phyloP scores from a whole-genome alignment of 2,113 vertebrate species.

The Tenrec ecaudatus region DNA sequence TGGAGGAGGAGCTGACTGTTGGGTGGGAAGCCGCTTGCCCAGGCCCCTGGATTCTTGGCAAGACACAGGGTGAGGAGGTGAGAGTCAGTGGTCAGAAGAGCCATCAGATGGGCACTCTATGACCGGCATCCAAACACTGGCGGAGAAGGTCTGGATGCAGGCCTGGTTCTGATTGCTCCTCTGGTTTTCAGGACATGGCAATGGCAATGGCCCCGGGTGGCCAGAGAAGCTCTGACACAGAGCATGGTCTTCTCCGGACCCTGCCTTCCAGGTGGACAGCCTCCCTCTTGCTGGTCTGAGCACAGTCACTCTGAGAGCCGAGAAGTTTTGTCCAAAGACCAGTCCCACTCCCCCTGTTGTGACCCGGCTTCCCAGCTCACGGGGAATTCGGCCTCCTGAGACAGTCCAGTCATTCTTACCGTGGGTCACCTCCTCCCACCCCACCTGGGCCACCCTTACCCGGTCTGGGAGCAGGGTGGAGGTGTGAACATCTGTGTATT shows the following conservation, averaged over 20 bases:
- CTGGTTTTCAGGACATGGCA: not conserved
- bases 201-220: no score
- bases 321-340: not conserved
- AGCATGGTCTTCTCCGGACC: not conserved
- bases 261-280: not conserved
- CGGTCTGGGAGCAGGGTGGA: not conserved
- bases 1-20: not conserved
- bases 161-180: not conserved
- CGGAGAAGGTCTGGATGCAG: not conserved
- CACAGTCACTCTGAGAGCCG: not conserved
- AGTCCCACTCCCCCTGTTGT: not conserved
- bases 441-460: no score
- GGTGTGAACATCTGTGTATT: not conserved
- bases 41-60: not conserved
- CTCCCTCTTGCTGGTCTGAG: not conserved
- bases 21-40: not conserved
- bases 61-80: not conserved
- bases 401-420: not conserved
- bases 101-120: fast-evolving
- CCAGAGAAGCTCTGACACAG: not conserved
- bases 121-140: fast-evolving
- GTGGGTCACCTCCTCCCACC: not conserved
- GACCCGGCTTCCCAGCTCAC: not conserved
- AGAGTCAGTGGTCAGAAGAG: not conserved
- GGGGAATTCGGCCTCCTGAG: not conserved